A percentile compares a stretch with the other conserved stretches of the same genome.
phyloP scores from a whole-genome alignment of 2,888 invertebrate genomes.

The Eustalomyia histrio region DNA sequence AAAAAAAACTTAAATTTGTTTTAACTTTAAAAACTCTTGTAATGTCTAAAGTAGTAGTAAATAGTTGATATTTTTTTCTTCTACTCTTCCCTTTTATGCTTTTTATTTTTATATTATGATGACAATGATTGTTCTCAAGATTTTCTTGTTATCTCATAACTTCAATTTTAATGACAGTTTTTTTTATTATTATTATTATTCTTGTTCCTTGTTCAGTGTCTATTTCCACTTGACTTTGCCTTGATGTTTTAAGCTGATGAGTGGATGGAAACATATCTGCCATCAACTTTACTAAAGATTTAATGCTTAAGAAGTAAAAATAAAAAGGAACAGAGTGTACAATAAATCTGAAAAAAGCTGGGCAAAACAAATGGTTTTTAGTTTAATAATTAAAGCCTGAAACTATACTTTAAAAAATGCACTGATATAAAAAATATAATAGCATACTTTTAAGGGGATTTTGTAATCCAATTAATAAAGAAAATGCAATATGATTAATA shows the following conservation, averaged over 20 bases:
- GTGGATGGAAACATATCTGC: slow-evolving; percentile 58
- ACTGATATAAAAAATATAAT: slow-evolving; percentile 14
- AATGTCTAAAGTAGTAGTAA: background rate
- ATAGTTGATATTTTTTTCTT: too few species aligned
- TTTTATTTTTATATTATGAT: slow-evolving; percentile 34
- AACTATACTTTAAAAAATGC: slow-evolving; percentile 41
- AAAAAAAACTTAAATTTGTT: too few species aligned
- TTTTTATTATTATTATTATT: slow-evolving; percentile 25
- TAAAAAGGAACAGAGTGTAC: background rate
- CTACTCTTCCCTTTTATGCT: background rate
- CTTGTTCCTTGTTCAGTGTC: slow-evolving; percentile 37
- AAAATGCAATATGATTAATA: background rate
- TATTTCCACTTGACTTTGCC: slow-evolving; percentile 62
- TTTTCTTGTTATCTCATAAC: slow-evolving; percentile 59
- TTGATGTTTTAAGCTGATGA: slow-evolving; percentile 56
- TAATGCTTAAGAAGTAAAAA: slow-evolving; percentile 13
- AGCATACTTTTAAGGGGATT: slow-evolving; percentile 15
- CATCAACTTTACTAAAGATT: slow-evolving; percentile 46
- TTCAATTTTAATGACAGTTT: slow-evolving; percentile 63
- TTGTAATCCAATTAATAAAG: background rate
- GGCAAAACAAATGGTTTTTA: slow-evolving; percentile 19
- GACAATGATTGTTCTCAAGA: slow-evolving; percentile 61
- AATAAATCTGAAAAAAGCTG: background rate
- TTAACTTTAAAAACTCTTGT: background rate
- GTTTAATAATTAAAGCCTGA: slow-evolving; percentile 26